Evolutionary conservation across 2,888 invertebrate species (phyloP).

Genomic region (Ametastegia equiseti): DNA sequence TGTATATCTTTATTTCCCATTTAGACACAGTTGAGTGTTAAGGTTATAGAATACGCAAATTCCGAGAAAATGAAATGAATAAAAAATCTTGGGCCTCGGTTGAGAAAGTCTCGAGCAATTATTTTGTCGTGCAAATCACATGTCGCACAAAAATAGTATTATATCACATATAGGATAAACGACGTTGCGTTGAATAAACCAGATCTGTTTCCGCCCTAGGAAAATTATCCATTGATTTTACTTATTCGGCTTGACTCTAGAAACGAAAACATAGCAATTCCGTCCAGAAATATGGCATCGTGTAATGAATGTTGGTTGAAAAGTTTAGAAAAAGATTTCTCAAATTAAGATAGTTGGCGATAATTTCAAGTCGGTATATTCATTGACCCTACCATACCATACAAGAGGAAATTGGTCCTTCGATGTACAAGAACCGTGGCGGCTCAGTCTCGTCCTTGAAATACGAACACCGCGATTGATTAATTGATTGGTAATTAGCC

Average conservation of each 20-base stretch:
- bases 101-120: no score
- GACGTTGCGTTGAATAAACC: background rate
- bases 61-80: no score
- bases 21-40: no score
- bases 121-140: background rate
- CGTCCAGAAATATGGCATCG: background rate
- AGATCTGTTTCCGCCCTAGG: background rate
- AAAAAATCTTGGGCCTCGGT: no score
- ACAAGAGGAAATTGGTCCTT: background rate
- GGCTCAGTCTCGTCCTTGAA: background rate
- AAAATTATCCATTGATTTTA: background rate
- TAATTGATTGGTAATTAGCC: constrained; percentile 9
- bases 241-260: background rate
- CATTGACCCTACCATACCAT: no score
- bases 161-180: background rate
- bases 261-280: background rate
- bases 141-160: background rate
- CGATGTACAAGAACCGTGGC: background rate
- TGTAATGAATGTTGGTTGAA: no score
- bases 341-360: background rate
- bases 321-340: background rate
- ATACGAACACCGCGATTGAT: constrained; percentile 3
- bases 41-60: no score
- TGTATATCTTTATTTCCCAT: no score
- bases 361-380: background rate